phyloP scores from a whole-genome alignment of 2,113 vertebrate species.

The Pelvicachromis taeniatus region DNA sequence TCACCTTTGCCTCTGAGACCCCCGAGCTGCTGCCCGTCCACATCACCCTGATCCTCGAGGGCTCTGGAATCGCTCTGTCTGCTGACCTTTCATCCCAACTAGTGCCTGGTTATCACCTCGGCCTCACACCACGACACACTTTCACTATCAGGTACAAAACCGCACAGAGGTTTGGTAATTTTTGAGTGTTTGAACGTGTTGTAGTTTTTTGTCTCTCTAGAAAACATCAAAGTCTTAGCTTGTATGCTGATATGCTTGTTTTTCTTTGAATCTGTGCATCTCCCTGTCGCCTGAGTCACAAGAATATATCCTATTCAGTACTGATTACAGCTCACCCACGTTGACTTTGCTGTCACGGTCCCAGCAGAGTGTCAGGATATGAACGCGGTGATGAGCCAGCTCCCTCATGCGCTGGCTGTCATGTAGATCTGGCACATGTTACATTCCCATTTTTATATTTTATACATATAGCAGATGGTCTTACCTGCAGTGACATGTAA shows the following conservation, averaged over 20 bases:
- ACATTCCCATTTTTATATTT: slow-evolving; percentile 25
- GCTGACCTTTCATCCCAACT: slow-evolving; percentile 38
- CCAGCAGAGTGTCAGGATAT: slow-evolving; percentile 11
- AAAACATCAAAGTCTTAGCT: slow-evolving; percentile 1
- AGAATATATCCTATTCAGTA: slow-evolving; percentile 12
- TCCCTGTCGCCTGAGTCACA: background rate
- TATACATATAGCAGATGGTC: slow-evolving; percentile 16
- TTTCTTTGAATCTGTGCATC: background rate
- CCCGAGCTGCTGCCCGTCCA: slow-evolving; percentile 23
- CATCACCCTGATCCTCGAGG: slow-evolving; percentile 77
- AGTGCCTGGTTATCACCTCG: background rate
- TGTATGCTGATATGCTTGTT: slow-evolving; percentile 11
- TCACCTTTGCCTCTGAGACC: slow-evolving; percentile 73
- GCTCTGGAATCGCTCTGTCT: slow-evolving; percentile 69
- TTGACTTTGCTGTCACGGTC: slow-evolving; percentile 18
- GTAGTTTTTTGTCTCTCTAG: background rate
- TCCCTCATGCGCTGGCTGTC: slow-evolving; percentile 25
- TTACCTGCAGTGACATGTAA: background rate
- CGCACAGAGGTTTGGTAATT: background rate
- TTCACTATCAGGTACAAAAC: slow-evolving; percentile 70
- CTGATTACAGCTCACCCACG: slow-evolving; percentile 28
- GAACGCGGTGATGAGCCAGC: slow-evolving; percentile 25
- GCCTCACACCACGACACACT: slow-evolving; percentile 5
- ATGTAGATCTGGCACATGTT: slow-evolving; percentile 21
- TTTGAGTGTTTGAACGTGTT: background rate